These are phyloP conservation scores for Ageneiosus marmoratus DNA, from an alignment of 2,113 vertebrate genomes.

Conservation along the genomic window DNA sequence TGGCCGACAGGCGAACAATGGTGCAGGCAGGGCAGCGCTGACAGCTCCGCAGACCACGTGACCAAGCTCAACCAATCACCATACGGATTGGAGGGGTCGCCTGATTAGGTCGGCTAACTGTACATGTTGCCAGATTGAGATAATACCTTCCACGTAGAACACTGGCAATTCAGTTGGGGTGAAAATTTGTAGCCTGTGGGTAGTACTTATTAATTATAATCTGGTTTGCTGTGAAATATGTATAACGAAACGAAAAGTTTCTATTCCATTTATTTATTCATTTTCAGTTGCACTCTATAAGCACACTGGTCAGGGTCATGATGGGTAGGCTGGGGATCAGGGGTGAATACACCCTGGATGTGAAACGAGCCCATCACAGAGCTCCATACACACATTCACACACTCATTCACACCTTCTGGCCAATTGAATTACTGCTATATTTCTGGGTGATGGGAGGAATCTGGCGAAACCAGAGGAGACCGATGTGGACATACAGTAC, in stretches of 20 bases:
- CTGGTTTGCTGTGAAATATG: not conserved
- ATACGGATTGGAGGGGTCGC: not conserved
- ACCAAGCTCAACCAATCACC: slow-evolving; percentile 4
- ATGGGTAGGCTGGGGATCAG: no score
- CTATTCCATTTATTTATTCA: not conserved
- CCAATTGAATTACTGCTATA: not conserved
- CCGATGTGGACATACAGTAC: not conserved
- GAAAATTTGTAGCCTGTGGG: not conserved
- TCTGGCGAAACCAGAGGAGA: not conserved
- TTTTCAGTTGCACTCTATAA: not conserved
- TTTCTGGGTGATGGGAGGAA: not conserved
- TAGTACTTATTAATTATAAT: not conserved
- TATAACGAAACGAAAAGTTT: not conserved
- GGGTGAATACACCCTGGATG: not conserved
- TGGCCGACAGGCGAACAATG: slow-evolving; percentile 52
- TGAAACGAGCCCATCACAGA: no score
- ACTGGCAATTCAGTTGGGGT: not conserved
- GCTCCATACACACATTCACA: not conserved
- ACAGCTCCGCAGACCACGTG: slow-evolving; percentile 11
- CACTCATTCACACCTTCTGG: not conserved
- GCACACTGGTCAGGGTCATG: not conserved
- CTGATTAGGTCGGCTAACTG: slow-evolving; percentile 43
- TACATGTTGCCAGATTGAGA: slow-evolving; percentile 26
- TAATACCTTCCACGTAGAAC: not conserved
- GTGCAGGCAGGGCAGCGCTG: slow-evolving; percentile 44